Evolutionary conservation across 1,140 invertebrate genomes (phyloP).

Genomic region (Sarcophaga bullata): DNA sequence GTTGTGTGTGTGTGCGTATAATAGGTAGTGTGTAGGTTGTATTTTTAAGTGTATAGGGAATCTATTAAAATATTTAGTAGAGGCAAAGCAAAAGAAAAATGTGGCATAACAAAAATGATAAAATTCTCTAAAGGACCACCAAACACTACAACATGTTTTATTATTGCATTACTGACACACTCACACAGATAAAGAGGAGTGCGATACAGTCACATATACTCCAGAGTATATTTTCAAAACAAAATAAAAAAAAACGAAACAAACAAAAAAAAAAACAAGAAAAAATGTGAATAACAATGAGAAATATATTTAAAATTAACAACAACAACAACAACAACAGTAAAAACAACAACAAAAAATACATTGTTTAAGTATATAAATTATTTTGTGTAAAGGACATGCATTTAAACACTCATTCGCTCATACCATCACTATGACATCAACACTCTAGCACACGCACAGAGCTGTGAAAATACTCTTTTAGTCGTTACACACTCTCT

Average conservation of each 20-base stretch:
- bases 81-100: not conserved
- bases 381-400: not conserved
- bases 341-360: not conserved
- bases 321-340: not conserved
- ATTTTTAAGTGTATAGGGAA: too few species aligned
- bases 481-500: too few species aligned
- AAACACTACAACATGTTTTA: not conserved
- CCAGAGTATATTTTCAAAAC: constrained; percentile 3
- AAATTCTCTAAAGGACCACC: constrained; percentile 9
- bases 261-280: not conserved
- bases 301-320: not conserved
- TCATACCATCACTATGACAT: not conserved
- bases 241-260: not conserved
- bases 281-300: not conserved
- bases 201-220: not conserved
- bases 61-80: too few species aligned
- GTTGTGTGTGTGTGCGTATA: not conserved
- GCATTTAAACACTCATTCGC: not conserved
- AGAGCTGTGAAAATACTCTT: not conserved
- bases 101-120: not conserved
- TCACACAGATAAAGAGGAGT: not conserved
- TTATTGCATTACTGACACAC: not conserved
- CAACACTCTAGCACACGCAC: not conserved
- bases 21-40: not conserved
- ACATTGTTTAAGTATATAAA: constrained; percentile 1